These are phyloP conservation scores for Tinamus guttatus DNA, from an alignment of 2,113 vertebrate species.

Conservation along the genomic window DNA sequence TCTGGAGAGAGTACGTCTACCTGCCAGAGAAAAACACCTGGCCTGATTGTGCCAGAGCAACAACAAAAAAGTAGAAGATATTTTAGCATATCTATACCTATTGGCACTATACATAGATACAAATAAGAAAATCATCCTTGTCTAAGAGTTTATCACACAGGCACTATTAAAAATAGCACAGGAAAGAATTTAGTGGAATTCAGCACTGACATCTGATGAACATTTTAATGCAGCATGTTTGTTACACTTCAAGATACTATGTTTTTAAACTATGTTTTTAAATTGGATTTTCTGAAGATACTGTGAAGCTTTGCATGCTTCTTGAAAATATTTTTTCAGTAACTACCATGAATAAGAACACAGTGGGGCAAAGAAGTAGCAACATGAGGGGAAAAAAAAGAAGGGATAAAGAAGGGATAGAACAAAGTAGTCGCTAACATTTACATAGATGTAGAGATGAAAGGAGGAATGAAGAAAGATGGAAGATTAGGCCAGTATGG, in stretches of 20 bases:
- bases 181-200: background rate
- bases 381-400: background rate
- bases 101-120: background rate
- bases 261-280: background rate
- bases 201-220: background rate
- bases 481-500: background rate
- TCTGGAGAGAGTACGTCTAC: background rate
- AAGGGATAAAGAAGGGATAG: background rate
- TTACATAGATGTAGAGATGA: background rate
- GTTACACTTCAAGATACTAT: background rate
- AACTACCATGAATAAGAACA: background rate
- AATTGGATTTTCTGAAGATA: background rate
- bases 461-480: background rate
- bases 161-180: background rate
- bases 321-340: background rate
- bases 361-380: background rate
- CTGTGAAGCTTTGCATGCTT: background rate
- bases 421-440: background rate
- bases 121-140: background rate
- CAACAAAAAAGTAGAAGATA: background rate
- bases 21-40: background rate
- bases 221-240: background rate
- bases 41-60: background rate
- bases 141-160: background rate
- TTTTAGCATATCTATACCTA: background rate